Evolutionary conservation across 2,888 invertebrate genomes (phyloP).

Genomic region (Latrodectus elegans): DNA sequence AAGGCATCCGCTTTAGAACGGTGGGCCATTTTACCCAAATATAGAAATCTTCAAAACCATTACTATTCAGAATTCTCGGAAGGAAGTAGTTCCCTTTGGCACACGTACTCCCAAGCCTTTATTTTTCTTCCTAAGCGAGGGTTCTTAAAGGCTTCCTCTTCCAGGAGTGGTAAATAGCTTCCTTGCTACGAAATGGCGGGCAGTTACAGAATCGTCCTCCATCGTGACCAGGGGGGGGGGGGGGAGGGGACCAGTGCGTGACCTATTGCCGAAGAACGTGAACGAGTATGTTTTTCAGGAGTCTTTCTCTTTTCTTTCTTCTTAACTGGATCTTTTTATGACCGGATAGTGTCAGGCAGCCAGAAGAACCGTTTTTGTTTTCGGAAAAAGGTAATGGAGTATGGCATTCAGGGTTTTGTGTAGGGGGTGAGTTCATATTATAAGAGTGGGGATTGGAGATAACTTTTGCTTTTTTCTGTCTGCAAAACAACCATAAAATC

Average conservation of each 20-base stretch:
- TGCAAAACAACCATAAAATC: too few relatives aligned
- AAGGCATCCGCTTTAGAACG: neutral
- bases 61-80: conserved; percentile 5
- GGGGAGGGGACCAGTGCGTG: neutral
- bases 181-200: conserved; percentile 9
- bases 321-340: conserved; percentile 19
- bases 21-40: neutral
- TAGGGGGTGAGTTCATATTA: too few relatives aligned
- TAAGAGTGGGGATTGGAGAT: too few relatives aligned
- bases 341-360: conserved; percentile 14
- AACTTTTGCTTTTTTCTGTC: too few relatives aligned
- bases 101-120: neutral
- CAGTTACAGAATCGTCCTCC: neutral
- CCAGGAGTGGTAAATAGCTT: conserved; percentile 2
- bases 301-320: conserved; percentile 1
- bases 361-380: conserved; percentile 5
- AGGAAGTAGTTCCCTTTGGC: neutral
- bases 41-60: neutral
- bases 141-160: neutral
- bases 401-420: conserved; percentile 3
- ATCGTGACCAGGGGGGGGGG: neutral
- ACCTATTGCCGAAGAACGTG: conserved; percentile 6
- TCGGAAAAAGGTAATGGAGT: neutral
- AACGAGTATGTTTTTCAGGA: neutral
- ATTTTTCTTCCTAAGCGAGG: neutral